phyloP scores from a whole-genome alignment of 2,888 invertebrate species.

The Imbricaverruca yamaguchii region DNA sequence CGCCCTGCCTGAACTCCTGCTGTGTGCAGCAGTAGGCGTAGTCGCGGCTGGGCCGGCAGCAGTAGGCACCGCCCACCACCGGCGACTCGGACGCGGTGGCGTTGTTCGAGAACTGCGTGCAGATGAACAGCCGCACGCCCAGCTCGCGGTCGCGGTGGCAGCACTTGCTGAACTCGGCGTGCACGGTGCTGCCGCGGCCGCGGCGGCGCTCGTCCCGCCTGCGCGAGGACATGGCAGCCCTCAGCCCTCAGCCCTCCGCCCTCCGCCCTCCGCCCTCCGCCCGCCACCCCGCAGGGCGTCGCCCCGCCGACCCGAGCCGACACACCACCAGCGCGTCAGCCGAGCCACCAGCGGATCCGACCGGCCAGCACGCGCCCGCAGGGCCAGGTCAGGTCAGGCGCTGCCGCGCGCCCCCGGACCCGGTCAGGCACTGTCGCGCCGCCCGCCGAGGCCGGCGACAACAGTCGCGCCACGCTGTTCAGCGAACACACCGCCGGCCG shows the following conservation, averaged over 20 bases:
- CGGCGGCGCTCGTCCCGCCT: neutral
- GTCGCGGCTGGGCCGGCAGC: neutral
- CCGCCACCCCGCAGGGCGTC: neutral
- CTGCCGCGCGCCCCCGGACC: neutral
- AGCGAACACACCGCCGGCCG: neutral
- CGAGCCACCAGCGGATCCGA: neutral
- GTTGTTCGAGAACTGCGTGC: neutral
- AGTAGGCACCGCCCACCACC: slow-evolving; percentile 5
- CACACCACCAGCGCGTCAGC: neutral
- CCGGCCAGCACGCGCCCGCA: neutral
- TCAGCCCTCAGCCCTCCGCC: too few relatives aligned
- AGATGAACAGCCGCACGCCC: slow-evolving; percentile 4
- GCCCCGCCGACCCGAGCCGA: neutral
- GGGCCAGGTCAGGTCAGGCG: too few relatives aligned
- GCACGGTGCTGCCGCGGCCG: neutral
- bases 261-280: too few relatives aligned
- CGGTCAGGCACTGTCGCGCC: too few relatives aligned
- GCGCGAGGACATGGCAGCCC: neutral
- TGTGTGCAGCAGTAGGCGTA: neutral
- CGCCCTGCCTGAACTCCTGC: neutral
- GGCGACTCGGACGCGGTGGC: neutral
- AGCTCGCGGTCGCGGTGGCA: neutral
- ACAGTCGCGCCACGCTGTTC: neutral
- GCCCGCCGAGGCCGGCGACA: neutral
- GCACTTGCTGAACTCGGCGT: neutral